phyloP scores from a whole-genome alignment of 2,797 vertebrate species.

The Hippoglossus hippoglossus region DNA sequence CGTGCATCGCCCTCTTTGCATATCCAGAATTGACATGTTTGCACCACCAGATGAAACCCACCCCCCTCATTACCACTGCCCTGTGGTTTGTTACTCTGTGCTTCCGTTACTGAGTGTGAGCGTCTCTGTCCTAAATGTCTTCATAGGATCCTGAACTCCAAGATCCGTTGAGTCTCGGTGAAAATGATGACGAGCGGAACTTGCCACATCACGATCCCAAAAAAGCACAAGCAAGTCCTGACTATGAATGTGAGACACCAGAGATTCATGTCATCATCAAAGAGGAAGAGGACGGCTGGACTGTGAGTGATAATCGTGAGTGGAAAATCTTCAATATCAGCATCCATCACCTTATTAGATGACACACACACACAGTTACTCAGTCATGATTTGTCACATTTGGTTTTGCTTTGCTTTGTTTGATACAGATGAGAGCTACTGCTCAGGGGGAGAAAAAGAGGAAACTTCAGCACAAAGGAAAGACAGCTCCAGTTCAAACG shows the following conservation, averaged over 20 bases:
- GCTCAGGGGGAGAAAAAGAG: conserved; percentile 35
- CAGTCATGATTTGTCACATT: background rate
- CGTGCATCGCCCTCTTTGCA: no score
- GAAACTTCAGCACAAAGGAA: conserved; percentile 7
- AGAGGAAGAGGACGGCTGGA: conserved; percentile 75
- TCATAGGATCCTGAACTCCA: conserved; percentile 65
- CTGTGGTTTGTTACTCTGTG: background rate
- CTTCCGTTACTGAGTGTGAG: background rate
- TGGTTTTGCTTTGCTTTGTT: conserved; percentile 13
- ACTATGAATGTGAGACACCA: conserved; percentile 51
- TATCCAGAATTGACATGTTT: no score
- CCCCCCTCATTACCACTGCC: no score
- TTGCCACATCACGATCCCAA: conserved; percentile 23
- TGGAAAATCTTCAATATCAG: conserved; percentile 34
- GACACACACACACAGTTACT: background rate
- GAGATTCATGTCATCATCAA: conserved; percentile 68
- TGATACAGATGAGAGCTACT: conserved; percentile 53
- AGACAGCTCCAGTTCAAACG: conserved; percentile 20
- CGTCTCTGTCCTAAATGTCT: conserved; percentile 3
- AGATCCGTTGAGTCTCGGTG: conserved; percentile 61
- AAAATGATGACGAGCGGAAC: conserved; percentile 46
- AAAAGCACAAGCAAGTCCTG: conserved; percentile 36
- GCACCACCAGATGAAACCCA: no score
- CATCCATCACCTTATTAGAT: conserved; percentile 3
- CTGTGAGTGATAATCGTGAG: conserved; percentile 72